Evolutionary conservation across 1,140 invertebrate genomes (phyloP).

Genomic region (Stegodyphus dumicola): DNA sequence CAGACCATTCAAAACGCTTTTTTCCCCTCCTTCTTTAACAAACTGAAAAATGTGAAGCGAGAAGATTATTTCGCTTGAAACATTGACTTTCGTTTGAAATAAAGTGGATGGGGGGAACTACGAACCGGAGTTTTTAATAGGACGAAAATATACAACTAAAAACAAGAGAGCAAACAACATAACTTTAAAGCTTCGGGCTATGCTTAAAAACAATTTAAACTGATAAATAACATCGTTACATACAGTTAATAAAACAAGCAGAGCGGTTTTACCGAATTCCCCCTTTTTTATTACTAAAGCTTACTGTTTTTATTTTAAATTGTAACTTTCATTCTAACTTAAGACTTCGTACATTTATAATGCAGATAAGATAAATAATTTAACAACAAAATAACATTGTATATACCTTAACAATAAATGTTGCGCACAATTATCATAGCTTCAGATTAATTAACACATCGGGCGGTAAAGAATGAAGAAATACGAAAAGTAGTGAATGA

Average conservation of each 20-base stretch:
- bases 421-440: too few relatives aligned
- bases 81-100: not conserved
- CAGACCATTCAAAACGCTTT: conserved; percentile 23
- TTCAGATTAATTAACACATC: too few relatives aligned
- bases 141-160: conserved; percentile 24
- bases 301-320: too few relatives aligned
- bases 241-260: not conserved
- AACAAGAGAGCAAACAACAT: not conserved
- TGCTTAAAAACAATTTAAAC: conserved; percentile 5
- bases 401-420: too few relatives aligned
- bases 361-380: too few relatives aligned
- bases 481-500: too few relatives aligned
- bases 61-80: conserved; percentile 11
- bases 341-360: too few relatives aligned
- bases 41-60: conserved; percentile 26
- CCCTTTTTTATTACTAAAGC: too few relatives aligned
- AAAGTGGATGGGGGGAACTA: not conserved
- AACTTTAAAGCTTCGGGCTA: conserved; percentile 5
- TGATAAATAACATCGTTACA: not conserved
- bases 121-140: conserved; percentile 7
- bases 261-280: too few relatives aligned
- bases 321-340: too few relatives aligned
- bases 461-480: too few relatives aligned
- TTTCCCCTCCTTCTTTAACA: not conserved
- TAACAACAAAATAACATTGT: too few relatives aligned